Evolutionary conservation across 2,888 invertebrate species (phyloP).

Genomic region (Allolobophora icterica): DNA sequence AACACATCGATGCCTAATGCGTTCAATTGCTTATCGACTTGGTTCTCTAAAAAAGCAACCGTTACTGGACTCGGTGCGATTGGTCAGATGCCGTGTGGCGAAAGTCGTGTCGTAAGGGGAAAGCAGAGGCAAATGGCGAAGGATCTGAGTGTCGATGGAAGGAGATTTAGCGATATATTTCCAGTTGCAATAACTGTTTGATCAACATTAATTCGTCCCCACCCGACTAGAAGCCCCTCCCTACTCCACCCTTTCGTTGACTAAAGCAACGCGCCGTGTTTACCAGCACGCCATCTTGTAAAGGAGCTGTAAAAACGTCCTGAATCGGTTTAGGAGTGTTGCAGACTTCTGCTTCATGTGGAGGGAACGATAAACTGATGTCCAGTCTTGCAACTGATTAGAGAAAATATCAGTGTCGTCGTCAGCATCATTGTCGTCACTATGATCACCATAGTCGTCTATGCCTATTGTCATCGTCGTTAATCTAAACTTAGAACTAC

Average conservation of each 20-base stretch:
- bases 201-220: background rate
- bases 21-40: background rate
- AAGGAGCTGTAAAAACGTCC: background rate
- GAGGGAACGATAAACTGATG: background rate
- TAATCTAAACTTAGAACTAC: too few species aligned
- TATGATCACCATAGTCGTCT: too few species aligned
- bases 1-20: background rate
- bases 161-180: background rate
- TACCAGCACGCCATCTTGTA: background rate
- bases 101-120: background rate
- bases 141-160: conserved; percentile 11
- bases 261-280: background rate
- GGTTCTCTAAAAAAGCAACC: background rate
- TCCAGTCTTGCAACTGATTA: background rate
- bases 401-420: background rate
- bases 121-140: background rate
- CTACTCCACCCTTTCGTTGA: background rate
- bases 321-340: background rate
- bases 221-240: background rate
- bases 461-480: too few species aligned
- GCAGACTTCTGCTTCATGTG: background rate
- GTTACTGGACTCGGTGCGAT: background rate
- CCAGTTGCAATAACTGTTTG: background rate
- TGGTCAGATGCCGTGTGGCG: background rate
- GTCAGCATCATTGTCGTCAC: background rate